Base-by-base conservation (phyloP, 2,888 invertebrate genomes). In the Ochropleura plecta region DNA sequence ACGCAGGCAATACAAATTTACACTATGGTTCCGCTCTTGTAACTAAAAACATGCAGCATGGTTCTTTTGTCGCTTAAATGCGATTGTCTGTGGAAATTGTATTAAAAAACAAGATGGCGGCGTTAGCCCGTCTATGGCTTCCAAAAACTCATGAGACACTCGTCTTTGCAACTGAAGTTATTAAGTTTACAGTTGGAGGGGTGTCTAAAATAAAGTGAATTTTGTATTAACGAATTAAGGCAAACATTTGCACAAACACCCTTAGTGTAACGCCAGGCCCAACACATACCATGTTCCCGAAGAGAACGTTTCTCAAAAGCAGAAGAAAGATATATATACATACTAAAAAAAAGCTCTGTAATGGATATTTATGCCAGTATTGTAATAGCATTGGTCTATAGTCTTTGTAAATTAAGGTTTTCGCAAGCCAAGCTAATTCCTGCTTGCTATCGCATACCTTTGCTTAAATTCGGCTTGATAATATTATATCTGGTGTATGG, bases 401-500 rank as follows among this genome's bases (percentile, higher is more conserved):
- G 16, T 60, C 49, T 64, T 42, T 70, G 62, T 72, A 70, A 77
- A 73, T 51, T 60, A 68, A 65, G 18, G 62, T 71, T 30, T 79
- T 59, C n/a, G 70, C 73, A 63, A 79, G 76, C 57, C 79, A 73
- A 68, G 82, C 78, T 67, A 20, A 78, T 63, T 57, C 12, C 30
- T 63, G 72, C 77, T 74, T 77, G 63, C 72, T 78, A 72, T 64
- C 30, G 81, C 76, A 67, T 74, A 59, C 16, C 69, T 77, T 51
- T 57, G 81, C 81, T 81, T 81, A 63, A 68, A 60, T 75, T 73
- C 68, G 60, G 81, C 81, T 81, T 83, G 42, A 59, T 20, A 44
- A 6, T 75, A 66, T 44, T 77, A 60, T 64, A 72, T 70, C 42
- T 78, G 83, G 81, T 84, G 72, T 60, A 57, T 73, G 78, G 82